A percentile compares a stretch with the other conserved stretches of the same genome.
Conservation (phyloP, 1,140 invertebrate genomes). For the Drosophila nikananu region DNA sequence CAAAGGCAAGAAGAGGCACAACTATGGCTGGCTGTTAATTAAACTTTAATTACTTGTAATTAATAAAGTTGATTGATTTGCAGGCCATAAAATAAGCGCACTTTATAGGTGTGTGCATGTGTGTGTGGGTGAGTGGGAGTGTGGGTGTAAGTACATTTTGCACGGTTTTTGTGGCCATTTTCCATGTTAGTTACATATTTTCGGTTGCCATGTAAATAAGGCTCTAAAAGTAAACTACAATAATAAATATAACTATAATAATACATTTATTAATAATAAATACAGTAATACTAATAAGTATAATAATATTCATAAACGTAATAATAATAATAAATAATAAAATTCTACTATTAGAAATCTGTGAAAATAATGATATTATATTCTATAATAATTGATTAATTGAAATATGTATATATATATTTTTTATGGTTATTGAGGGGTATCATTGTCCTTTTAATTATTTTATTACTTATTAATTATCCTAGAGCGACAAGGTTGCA, state of each 20-base stretch:
- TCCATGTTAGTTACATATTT: neutral
- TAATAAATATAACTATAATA: neutral
- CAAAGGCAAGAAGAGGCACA: conserved; percentile 38
- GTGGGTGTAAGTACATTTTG: conserved; percentile 4
- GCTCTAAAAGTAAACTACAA: neutral
- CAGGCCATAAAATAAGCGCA: conserved; percentile 41
- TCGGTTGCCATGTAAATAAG: neutral
- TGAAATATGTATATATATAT: too few species aligned
- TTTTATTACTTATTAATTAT: too few species aligned
- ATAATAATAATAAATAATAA: too few species aligned
- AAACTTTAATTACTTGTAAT: conserved; percentile 82
- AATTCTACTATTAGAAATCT: too few species aligned
- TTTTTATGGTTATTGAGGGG: too few species aligned
- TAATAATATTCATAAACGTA: neutral
- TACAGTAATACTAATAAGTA: neutral
- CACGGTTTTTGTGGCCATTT: neutral
- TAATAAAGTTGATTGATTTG: conserved; percentile 76
- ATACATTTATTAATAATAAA: neutral
- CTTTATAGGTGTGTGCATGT: conserved; percentile 13
- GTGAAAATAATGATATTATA: too few species aligned
- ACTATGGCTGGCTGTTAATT: conserved; percentile 59
- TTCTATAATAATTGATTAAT: too few species aligned
- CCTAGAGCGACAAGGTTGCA: too few species aligned
- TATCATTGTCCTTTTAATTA: too few species aligned
- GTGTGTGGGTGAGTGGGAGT: neutral